phyloP scores from a whole-genome alignment of 2,797 vertebrate genomes.

The Tapera naevia region DNA sequence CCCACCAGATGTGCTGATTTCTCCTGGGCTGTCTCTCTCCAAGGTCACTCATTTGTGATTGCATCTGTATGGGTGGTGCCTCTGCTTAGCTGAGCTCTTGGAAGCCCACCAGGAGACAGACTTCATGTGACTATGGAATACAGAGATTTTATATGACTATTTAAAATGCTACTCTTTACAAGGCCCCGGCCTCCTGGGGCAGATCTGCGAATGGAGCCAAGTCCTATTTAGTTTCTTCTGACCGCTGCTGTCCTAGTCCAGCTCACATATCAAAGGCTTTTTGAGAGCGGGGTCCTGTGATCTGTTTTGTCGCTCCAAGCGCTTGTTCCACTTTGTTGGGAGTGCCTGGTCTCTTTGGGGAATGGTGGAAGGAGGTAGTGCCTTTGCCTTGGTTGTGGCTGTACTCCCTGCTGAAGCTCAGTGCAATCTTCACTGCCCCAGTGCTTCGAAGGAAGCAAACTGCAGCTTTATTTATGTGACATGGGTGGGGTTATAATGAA shows the following conservation, averaged over 20 bases:
- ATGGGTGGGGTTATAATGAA: slow-evolving; percentile 9
- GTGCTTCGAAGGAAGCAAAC: neutral
- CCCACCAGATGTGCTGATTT: neutral
- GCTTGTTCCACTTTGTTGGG: neutral
- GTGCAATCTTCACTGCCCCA: neutral
- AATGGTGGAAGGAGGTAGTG: neutral
- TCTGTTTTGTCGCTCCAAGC: neutral
- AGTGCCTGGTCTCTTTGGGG: neutral
- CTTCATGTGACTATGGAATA: neutral
- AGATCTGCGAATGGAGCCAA: neutral
- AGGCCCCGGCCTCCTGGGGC: neutral
- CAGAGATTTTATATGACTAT: neutral
- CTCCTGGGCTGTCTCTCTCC: neutral
- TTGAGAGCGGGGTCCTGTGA: neutral
- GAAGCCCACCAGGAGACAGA: neutral
- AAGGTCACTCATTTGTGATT: neutral
- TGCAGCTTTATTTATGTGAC: slow-evolving; percentile 29
- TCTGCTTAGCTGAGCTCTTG: neutral
- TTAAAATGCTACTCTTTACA: neutral
- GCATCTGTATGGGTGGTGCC: neutral
- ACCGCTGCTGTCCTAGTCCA: neutral
- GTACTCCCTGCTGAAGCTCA: neutral
- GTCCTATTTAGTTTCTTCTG: neutral
- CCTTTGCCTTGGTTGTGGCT: neutral
- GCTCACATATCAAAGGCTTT: neutral